Percentiles rank a stretch among this genome's conserved stretches.
Conservation (phyloP, 2,797 vertebrate species). For the Eulemur albifrons region DNA sequence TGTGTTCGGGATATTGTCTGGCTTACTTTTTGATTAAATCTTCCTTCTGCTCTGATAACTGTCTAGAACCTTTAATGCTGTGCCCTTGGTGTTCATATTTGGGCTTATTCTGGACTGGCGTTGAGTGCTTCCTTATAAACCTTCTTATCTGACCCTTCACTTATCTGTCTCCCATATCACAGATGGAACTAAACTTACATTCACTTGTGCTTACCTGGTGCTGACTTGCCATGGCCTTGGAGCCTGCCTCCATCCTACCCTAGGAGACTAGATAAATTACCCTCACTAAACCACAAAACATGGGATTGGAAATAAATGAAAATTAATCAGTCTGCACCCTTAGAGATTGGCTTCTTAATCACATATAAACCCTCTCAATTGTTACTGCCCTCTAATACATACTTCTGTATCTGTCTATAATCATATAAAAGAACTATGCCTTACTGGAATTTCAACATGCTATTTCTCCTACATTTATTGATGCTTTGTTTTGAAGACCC, state of each 20-base stretch:
- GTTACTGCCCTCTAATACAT: not conserved
- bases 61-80: not conserved
- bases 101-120: not conserved
- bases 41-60: not conserved
- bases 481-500: not conserved
- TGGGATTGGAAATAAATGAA: not conserved
- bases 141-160: not conserved
- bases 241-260: not conserved
- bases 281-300: not conserved
- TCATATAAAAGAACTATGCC: not conserved
- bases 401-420: not conserved
- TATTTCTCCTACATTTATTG: not conserved
- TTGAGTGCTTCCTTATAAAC: not conserved
- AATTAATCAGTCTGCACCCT: not conserved
- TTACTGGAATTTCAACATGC: not conserved
- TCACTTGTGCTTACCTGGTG: not conserved
- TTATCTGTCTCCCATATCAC: not conserved
- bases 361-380: not conserved
- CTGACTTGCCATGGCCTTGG: not conserved
- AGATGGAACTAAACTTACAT: not conserved
- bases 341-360: not conserved
- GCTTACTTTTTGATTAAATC: not conserved
- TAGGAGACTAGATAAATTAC: not conserved
- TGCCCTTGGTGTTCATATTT: not conserved
- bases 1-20: not conserved